A percentile compares a stretch with the other conserved stretches of the same genome.
phyloP scores from a whole-genome alignment of 2,113 vertebrate genomes.

The Ammodytes dubius region DNA sequence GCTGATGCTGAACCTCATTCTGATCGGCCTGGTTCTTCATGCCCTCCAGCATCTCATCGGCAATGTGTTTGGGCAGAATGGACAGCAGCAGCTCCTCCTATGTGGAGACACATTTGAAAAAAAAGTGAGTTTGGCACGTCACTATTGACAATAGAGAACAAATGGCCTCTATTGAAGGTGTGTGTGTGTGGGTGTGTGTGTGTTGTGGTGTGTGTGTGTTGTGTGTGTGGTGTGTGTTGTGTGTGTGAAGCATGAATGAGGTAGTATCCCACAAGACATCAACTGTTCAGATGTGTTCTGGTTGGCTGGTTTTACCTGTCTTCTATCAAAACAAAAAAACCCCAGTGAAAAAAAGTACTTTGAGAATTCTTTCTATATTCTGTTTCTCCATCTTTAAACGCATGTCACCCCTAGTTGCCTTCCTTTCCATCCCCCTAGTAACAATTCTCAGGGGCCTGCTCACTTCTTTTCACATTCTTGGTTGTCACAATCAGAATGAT shows the following conservation, averaged over 20 bases:
- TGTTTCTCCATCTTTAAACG: neutral
- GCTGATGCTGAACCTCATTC: constrained; percentile 94
- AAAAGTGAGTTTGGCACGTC: neutral
- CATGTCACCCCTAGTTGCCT: neutral
- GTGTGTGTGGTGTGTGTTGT: neutral
- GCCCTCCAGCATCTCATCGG: constrained; percentile 96
- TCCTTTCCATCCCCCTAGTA: constrained; percentile 1
- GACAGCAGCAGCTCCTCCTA: constrained; percentile 96
- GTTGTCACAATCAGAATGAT: constrained; percentile 22
- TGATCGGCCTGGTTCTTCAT: constrained; percentile 94
- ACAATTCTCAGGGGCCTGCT: constrained; percentile 26
- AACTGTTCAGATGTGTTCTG: constrained; percentile 42
- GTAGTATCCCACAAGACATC: constrained; percentile 58
- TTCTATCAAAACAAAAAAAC: constrained; percentile 23
- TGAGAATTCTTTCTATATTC: constrained; percentile 48
- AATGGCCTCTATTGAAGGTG: neutral
- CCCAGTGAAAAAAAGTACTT: constrained; percentile 27
- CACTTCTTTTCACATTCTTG: constrained; percentile 13
- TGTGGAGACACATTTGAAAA: constrained; percentile 9
- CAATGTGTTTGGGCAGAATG: constrained; percentile 97
- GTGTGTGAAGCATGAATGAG: constrained; percentile 18
- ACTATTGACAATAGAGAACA: neutral
- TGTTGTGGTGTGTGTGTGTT: constrained; percentile 6
- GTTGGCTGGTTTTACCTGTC: constrained; percentile 44
- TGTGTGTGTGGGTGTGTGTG: constrained; percentile 1